Conservation (phyloP, 2,888 invertebrate genomes). For the Meloe dianella region DNA sequence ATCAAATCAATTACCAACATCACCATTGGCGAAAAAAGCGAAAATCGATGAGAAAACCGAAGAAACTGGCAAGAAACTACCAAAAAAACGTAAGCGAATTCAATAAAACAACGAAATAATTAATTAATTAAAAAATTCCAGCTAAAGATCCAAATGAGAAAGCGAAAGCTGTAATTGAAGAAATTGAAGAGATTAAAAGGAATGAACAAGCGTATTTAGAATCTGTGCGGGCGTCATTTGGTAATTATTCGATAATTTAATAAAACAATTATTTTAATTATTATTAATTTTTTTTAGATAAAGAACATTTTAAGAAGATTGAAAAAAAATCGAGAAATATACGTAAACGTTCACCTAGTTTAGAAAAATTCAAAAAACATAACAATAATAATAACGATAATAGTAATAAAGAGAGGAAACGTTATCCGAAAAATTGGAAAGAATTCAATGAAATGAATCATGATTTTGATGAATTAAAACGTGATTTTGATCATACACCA, state of each 20-base stretch:
- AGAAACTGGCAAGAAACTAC: conserved; percentile 20
- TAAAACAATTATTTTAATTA: background rate
- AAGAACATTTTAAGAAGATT: conserved; percentile 32
- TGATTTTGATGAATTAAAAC: conserved; percentile 22
- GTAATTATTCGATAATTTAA: conserved; percentile 23
- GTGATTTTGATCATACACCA: conserved; percentile 14
- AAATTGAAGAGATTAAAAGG: conserved; percentile 55
- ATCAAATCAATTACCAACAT: conserved; percentile 29
- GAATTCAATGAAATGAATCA: conserved; percentile 41
- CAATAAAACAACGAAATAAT: background rate
- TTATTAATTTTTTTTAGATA: conserved; percentile 19
- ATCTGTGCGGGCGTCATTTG: background rate
- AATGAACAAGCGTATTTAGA: conserved; percentile 33
- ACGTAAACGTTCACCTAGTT: conserved; percentile 36
- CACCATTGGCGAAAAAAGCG: conserved; percentile 31
- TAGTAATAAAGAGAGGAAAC: conserved; percentile 25
- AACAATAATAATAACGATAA: conserved; percentile 10
- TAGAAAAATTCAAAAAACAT: conserved; percentile 26
- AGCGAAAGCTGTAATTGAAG: conserved; percentile 54
- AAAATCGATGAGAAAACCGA: conserved; percentile 37
- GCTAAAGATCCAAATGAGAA: conserved; percentile 47
- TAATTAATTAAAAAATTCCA: background rate
- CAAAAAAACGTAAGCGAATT: conserved; percentile 12
- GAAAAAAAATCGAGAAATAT: conserved; percentile 46
- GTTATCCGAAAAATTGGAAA: conserved; percentile 46